Conservation (phyloP, 2,797 vertebrate species). For the Cynopterus sphinx region DNA sequence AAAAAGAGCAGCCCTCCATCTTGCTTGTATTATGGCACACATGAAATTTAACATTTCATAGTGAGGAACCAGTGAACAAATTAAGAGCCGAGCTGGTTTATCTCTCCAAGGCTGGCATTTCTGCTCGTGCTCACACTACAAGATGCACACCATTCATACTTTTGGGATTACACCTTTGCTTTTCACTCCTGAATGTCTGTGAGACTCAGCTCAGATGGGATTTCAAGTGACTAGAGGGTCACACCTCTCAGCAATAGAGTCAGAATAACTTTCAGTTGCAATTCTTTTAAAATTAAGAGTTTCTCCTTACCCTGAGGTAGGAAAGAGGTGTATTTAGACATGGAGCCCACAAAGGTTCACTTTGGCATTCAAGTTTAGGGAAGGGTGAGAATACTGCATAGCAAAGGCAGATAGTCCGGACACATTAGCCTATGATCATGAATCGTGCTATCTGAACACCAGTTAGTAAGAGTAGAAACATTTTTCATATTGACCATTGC, state of each 20-base stretch:
- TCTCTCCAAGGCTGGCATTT: neutral
- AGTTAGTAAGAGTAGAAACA: constrained; percentile 58
- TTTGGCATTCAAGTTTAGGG: constrained; percentile 50
- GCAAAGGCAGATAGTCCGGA: constrained; percentile 63
- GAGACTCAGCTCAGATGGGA: neutral
- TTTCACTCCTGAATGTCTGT: neutral
- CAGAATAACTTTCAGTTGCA: constrained; percentile 27
- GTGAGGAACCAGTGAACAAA: constrained; percentile 6
- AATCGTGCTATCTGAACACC: constrained; percentile 62
- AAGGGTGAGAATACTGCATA: constrained; percentile 52
- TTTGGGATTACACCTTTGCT: neutral
- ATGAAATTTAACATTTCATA: constrained; percentile 85
- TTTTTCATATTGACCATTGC: constrained; percentile 18
- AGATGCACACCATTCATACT: neutral
- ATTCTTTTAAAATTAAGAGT: constrained; percentile 21
- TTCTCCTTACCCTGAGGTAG: neutral
- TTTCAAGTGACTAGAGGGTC: neutral
- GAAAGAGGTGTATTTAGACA: neutral
- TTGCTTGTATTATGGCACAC: constrained; percentile 82
- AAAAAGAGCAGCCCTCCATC: constrained; percentile 76
- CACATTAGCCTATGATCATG: constrained; percentile 59
- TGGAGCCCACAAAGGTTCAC: neutral
- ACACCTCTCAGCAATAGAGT: neutral
- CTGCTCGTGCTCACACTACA: neutral
- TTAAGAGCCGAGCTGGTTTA: neutral